Evolutionary conservation across 2,113 vertebrate species (phyloP), one percentile per base, ranked within the genome.

Genomic region (Urocolius indicus): DNA sequence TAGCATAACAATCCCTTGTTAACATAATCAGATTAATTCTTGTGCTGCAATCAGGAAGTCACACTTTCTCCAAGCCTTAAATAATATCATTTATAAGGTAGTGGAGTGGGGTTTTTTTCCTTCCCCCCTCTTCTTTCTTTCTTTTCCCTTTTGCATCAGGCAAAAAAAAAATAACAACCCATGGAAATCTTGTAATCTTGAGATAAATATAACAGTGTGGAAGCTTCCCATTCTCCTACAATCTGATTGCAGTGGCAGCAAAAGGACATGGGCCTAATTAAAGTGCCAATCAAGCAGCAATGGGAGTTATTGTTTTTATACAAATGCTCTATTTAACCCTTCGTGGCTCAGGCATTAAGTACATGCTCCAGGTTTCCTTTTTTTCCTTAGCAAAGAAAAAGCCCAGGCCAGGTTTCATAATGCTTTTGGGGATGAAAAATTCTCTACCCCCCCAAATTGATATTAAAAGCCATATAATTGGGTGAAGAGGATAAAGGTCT

Each of bases 211-310:
- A 97, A 90, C 55, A 30, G 96, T 58, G 85, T 89, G 78, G 80
- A 97, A 96, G 94, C 97, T 97, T 95, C 94, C 91, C 88, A 87
- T 96, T 97, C 87, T 93, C 91, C 92, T 93, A 90, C 91, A 88
- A 94, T 97, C 92, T 97, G 96, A 97, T 97, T 97, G 94, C 74
- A 65, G 84, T 48, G 91, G 94, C 96, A 91, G 91, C 36, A 84
- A 97, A 96, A 98, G 93, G 95, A 97, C 89, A 55, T 13, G 84
- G 87, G 80, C 89, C 95, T 98, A 98, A 98, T 98, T 98, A 98
- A 98, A 96, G 95, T 97, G 95, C 95, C 97, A 97, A 96, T 98
- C 97, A 98, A 97, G 91, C 45, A 54, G 30, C 97, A 97, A 97
- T 67, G 93, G 91, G 87, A 78, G 58, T 83, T 85, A 66, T 91